Evolutionary conservation across 2,888 invertebrate species (phyloP).

Genomic region (Ashinkailepas kermadecensis): DNA sequence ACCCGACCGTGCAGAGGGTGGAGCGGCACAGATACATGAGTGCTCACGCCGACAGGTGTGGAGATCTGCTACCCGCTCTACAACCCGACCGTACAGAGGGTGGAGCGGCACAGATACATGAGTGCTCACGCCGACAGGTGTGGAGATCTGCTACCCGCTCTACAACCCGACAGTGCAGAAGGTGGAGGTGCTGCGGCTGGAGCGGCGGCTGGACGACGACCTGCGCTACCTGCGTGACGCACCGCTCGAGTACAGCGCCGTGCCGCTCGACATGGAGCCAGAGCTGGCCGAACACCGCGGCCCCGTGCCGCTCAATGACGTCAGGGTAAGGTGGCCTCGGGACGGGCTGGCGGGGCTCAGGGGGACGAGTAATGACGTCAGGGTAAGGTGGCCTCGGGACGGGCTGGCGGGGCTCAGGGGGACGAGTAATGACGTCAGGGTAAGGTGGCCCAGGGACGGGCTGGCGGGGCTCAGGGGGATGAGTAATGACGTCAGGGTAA

Average conservation of each 20-base stretch:
- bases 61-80: constrained; percentile 79
- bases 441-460: too few relatives aligned
- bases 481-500: too few relatives aligned
- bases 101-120: constrained; percentile 57
- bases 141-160: constrained; percentile 70
- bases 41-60: constrained; percentile 44
- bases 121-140: constrained; percentile 41
- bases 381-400: too few relatives aligned
- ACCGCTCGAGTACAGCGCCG: constrained; percentile 80
- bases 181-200: constrained; percentile 82
- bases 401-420: too few relatives aligned
- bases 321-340: constrained; percentile 48
- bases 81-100: constrained; percentile 79
- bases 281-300: constrained; percentile 68
- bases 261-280: constrained; percentile 83
- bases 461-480: too few relatives aligned
- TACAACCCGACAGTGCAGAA: constrained; percentile 88
- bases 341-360: too few relatives aligned
- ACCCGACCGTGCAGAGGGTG: constrained; percentile 58
- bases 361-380: too few relatives aligned
- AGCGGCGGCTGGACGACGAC: constrained; percentile 84
- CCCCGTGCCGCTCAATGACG: constrained; percentile 67
- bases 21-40: constrained; percentile 53
- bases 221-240: constrained; percentile 85
- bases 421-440: constrained; percentile 56